phyloP scores from a whole-genome alignment of 2,888 invertebrate genomes.

The Tipula confusa region DNA sequence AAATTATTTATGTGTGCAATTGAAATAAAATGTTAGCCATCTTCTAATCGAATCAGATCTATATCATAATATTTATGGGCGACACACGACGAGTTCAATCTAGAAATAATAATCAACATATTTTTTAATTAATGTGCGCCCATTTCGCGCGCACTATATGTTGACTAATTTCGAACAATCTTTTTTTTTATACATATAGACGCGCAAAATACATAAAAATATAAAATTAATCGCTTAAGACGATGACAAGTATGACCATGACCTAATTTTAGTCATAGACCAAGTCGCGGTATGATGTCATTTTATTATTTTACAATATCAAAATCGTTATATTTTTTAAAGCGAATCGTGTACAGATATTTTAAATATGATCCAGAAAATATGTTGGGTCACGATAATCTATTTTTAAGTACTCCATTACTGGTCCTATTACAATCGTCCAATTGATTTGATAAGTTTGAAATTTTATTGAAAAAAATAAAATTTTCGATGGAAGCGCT shows the following conservation, averaged over 20 bases:
- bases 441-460: no score
- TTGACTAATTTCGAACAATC: not conserved
- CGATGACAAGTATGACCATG: slow-evolving; percentile 3
- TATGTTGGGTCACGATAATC: not conserved
- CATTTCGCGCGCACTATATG: not conserved
- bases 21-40: not conserved
- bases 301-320: not conserved
- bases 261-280: not conserved
- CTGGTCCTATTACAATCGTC: no score
- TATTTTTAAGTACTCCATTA: no score
- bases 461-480: no score
- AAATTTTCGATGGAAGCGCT: no score
- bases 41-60: not conserved
- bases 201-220: not conserved
- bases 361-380: not conserved
- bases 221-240: not conserved
- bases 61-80: not conserved
- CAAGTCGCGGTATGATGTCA: not conserved
- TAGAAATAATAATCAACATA: not conserved
- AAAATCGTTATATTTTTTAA: not conserved
- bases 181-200: not conserved
- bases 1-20: not conserved
- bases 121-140: not conserved
- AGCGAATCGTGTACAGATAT: not conserved
- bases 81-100: not conserved